Percentiles rank a stretch among this genome's conserved stretches.
Conservation (phyloP, 1,140 invertebrate species). For the Dendrolimus kikuchii region DNA sequence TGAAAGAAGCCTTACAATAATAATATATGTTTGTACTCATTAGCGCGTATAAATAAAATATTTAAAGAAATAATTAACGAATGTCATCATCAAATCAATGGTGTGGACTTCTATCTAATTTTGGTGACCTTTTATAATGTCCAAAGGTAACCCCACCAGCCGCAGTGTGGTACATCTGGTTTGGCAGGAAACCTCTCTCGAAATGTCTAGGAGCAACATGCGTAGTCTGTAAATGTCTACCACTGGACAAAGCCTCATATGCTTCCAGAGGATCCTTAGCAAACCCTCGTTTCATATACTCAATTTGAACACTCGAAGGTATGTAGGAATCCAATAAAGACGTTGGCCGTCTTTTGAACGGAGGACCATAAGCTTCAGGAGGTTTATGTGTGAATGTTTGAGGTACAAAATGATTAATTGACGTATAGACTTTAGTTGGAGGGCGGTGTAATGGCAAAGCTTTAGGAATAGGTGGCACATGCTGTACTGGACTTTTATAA, state of each 20-base stretch:
- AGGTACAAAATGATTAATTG: conserved; percentile 18
- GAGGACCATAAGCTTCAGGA: conserved; percentile 25
- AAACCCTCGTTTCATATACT: conserved; percentile 63
- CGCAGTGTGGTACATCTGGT: conserved; percentile 65
- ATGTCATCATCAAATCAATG: conserved; percentile 8
- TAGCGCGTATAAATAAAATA: too few species aligned
- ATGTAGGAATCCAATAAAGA: conserved; percentile 67
- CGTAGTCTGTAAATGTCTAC: conserved; percentile 29
- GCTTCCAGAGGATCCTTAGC: conserved; percentile 55
- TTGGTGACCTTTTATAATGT: conserved; percentile 56
- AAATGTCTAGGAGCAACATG: conserved; percentile 42
- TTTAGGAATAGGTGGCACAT: conserved; percentile 55
- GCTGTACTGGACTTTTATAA: conserved; percentile 41
- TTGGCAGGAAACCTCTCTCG: conserved; percentile 65
- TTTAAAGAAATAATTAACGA: not conserved
- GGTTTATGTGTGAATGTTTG: conserved; percentile 32
- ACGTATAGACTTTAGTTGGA: conserved; percentile 35
- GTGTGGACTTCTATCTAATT: conserved; percentile 31
- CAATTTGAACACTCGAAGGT: conserved; percentile 60
- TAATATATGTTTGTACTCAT: too few species aligned
- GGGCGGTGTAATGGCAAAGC: conserved; percentile 49
- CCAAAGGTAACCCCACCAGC: conserved; percentile 51
- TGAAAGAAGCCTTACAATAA: too few species aligned
- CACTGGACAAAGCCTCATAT: conserved; percentile 57
- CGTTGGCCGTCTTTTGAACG: conserved; percentile 49